Evolutionary conservation across 2,797 vertebrate genomes (phyloP), one percentile per base, ranked within the genome.

Genomic region (Kryptopterus vitreolus): DNA sequence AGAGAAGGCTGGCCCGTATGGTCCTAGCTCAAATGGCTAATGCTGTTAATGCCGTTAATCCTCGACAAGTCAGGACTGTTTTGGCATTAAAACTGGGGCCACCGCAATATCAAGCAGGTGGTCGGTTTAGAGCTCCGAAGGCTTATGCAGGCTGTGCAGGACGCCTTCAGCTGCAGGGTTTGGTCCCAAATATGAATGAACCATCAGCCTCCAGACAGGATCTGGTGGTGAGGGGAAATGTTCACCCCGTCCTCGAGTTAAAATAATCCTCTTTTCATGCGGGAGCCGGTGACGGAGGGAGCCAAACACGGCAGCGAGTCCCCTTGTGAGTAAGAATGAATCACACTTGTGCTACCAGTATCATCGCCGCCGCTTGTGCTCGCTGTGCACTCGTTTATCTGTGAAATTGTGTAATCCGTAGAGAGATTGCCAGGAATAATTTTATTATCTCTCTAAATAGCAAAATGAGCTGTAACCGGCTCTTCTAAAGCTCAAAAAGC

Each of bases 361-460:
- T 80, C 81, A 81, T 87, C 71, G 82, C 77, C 81, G 75, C 80
- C 77, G 79, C 82, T 75, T 33, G 78, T 78, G 69, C 76, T 85
- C 18, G 50, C 82, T 80, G 81, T 81, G 77, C 58, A 82, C 83
- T 82, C 71, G 33, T 83, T 83, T 85, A 85, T 87, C 82, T 85
- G 84, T 85, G 83, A 85, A 86, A 83, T 84, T 84, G 82, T 83
- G 74, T 82, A 82, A 84, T 83, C 85, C 81, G 85, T 73, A 76
- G 77, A 86, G 82, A 82, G 78, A 85, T 82, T 81, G 80, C 81
- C 69, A 78, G 75, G 84, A 85, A 83, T 76, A 75, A 81, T 84
- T 87, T 80, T 79, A 86, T 87, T 84, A 84, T 83, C 81, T 82
- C 81, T 81, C 80, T 77, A 81, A 85, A 87, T 86, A 85, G 63